Evolutionary conservation across 2,888 invertebrate genomes (phyloP).

Genomic region (Diarsia brunnea): DNA sequence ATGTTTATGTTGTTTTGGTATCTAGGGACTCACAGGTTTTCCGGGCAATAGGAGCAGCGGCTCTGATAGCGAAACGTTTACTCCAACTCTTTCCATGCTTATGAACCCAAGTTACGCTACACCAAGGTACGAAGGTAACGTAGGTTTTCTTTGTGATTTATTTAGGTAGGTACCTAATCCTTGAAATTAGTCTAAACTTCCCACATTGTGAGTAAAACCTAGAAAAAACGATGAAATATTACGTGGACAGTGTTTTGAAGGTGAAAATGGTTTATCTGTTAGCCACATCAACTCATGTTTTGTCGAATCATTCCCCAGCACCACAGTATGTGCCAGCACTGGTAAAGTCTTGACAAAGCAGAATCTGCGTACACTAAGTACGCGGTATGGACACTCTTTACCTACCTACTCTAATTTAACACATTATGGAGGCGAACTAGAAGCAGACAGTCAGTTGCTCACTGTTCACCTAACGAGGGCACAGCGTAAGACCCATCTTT

Average conservation of each 20-base stretch:
- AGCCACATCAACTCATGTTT: neutral
- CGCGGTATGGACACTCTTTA: neutral
- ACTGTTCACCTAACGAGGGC: neutral
- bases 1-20: neutral
- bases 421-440: neutral
- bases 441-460: neutral
- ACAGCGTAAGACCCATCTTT: neutral
- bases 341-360: neutral
- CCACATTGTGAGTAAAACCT: neutral
- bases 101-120: neutral
- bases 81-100: conserved; percentile 49
- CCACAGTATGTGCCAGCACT: no score
- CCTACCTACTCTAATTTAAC: neutral
- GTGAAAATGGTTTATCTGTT: neutral
- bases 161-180: neutral
- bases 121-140: neutral
- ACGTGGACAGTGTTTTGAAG: neutral
- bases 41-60: conserved; percentile 36
- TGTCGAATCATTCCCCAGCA: neutral
- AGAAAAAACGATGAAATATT: neutral
- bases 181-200: conserved; percentile 6
- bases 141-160: neutral
- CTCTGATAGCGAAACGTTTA: conserved; percentile 30
- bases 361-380: neutral
- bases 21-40: conserved; percentile 38